Evolutionary conservation across 1,140 invertebrate genomes (phyloP), one percentile per base, ranked within the genome.

Genomic region (Trichonephila clavipes): DNA sequence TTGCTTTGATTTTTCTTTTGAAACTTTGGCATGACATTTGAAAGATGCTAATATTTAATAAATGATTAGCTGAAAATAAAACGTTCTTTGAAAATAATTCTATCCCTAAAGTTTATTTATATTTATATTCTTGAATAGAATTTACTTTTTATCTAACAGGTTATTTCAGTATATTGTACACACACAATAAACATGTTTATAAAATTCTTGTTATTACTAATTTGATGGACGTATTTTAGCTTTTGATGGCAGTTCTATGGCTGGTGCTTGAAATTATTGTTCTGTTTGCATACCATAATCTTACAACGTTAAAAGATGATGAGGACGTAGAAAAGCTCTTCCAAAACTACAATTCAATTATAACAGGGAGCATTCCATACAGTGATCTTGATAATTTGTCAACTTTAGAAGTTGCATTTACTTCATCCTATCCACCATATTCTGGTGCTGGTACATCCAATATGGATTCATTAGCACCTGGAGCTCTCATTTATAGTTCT

Each of bases 171-270:
- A 51, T 51, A 2, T 8, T 51, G 7, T 44, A 44, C 7, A 44
- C 7, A 28, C 0, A 28, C 1, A 28, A 28, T 28, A 51, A 51
- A 51, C 0, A 51, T 51, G 10, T 51, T 10, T 51, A 1, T 4
- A 40, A 40, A 40, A 40, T 40, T 40, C 34, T 40, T 40, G 4
- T 2, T 51, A 1, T 51, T 51, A 10, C 51, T 51, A 10, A 51
- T 51, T 51, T 51, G 51, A 10, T 40, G 34, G 8, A 34, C 0
- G 3, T 64, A 14, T 44, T 40, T 44, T 72, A 94, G 94, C 81
- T 95, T 58, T 94, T 94, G n/a, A 93, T 94, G 93, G 91, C 81
- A 58, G 14, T 77, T 34, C 2, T 94, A 59, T 88, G 91, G 82
- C 40, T 94, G 7, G 12, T 89, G 16, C 61, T 94, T 16, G 88